Percentiles rank a stretch among this genome's conserved stretches.
Evolutionary conservation across 2,113 vertebrate species (phyloP).

Genomic region (Lota lota): DNA sequence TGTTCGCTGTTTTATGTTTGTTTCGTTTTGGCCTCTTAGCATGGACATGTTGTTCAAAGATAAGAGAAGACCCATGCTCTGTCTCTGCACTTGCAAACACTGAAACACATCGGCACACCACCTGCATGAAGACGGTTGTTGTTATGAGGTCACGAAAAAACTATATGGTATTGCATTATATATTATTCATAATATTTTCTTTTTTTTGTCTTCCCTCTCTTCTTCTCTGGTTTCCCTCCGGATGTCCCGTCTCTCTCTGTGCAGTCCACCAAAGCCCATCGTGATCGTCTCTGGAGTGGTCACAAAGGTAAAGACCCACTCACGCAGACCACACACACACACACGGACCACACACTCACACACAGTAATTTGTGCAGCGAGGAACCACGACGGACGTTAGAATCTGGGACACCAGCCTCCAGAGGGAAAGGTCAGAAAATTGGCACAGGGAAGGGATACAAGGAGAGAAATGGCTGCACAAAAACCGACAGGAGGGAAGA

Average conservation of each 20-base stretch:
- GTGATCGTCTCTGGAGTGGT: slow-evolving; percentile 93
- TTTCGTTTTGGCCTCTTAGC: neutral
- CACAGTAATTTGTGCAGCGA: slow-evolving; percentile 10
- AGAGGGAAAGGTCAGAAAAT: slow-evolving; percentile 19
- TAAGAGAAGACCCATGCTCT: neutral
- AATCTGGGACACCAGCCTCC: slow-evolving; percentile 37
- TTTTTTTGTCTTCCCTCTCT: neutral
- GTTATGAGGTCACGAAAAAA: neutral
- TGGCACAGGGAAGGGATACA: slow-evolving; percentile 10
- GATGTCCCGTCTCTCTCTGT: slow-evolving; percentile 27
- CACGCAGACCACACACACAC: neutral
- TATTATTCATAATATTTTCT: neutral
- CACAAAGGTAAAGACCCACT: slow-evolving; percentile 83
- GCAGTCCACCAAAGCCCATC: slow-evolving; percentile 84
- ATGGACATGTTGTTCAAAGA: neutral
- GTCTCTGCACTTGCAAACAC: neutral
- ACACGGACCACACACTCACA: slow-evolving; percentile 7
- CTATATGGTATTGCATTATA: neutral
- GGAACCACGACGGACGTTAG: slow-evolving; percentile 16
- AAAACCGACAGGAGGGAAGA: neutral
- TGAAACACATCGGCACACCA: neutral
- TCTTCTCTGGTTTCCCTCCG: neutral
- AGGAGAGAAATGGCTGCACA: slow-evolving; percentile 1
- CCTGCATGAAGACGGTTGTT: neutral
- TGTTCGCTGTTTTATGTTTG: neutral